Percentiles rank a stretch among this genome's conserved stretches.
phyloP scores from a whole-genome alignment of 2,113 vertebrate species.

The Bubo bubo region DNA sequence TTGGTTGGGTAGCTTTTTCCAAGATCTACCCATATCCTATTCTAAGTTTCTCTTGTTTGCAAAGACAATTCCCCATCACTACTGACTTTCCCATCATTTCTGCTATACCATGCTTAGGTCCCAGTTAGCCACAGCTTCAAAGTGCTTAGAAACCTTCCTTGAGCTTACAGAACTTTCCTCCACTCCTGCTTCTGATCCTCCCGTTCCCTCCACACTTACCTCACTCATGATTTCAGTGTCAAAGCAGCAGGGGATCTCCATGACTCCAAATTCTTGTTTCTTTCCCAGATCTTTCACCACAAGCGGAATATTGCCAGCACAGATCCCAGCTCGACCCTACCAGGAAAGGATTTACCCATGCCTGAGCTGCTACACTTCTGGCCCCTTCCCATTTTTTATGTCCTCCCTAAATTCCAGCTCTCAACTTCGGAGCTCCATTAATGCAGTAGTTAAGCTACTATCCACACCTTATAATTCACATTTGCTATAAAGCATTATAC shows the following conservation, averaged over 20 bases:
- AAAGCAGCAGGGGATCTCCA: neutral
- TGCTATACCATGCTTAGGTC: neutral
- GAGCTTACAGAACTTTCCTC: neutral
- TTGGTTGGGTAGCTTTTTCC: neutral
- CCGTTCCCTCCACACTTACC: rapidly evolving
- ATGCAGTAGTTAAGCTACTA: neutral
- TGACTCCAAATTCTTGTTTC: neutral
- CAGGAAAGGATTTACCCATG: neutral
- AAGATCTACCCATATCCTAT: rapidly evolving
- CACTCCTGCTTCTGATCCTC: neutral
- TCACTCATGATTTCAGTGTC: rapidly evolving
- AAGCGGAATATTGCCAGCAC: neutral
- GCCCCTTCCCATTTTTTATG: neutral
- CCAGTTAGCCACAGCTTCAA: neutral
- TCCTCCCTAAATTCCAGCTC: neutral
- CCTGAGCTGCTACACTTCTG: neutral
- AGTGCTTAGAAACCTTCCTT: neutral
- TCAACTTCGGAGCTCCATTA: neutral
- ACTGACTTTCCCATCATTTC: neutral
- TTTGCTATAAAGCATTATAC: neutral
- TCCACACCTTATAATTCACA: neutral
- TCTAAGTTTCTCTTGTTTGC: neutral
- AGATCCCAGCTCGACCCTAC: neutral
- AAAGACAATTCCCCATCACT: neutral
- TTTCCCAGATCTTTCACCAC: neutral